Conservation (phyloP, 2,113 vertebrate species). For the Xiphorhynchus elegans region DNA sequence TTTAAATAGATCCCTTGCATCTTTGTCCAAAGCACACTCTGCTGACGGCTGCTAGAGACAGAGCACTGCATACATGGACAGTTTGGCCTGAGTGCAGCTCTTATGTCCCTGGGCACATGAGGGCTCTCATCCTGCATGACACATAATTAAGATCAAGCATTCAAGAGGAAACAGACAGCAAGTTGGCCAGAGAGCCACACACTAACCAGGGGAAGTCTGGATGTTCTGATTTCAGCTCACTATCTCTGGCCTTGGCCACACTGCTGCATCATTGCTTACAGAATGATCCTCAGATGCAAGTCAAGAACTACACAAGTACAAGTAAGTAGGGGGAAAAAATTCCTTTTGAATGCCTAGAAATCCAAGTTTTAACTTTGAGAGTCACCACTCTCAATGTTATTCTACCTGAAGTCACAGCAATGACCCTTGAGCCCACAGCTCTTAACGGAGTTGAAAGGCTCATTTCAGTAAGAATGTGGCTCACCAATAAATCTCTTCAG, state of each 20-base stretch:
- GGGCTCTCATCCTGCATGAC: neutral
- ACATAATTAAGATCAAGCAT: neutral
- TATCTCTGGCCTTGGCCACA: neutral
- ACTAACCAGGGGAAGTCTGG: rapidly evolving
- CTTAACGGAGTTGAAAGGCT: neutral
- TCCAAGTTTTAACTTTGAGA: neutral
- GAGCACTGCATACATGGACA: neutral
- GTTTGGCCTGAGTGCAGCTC: neutral
- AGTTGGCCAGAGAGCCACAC: neutral
- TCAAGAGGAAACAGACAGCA: neutral
- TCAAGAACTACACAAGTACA: neutral
- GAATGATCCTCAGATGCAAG: rapidly evolving
- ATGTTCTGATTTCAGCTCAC: neutral
- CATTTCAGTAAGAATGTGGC: neutral
- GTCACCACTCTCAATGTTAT: neutral
- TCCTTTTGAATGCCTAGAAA: neutral
- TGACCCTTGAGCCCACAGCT: neutral
- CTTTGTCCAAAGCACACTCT: neutral
- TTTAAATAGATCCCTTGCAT: neutral
- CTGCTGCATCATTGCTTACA: rapidly evolving
- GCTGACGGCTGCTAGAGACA: neutral
- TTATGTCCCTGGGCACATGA: neutral
- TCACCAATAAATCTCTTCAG: neutral
- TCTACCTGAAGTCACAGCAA: neutral
- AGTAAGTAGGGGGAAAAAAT: rapidly evolving